Conservation (phyloP, 2,888 invertebrate species). For the Odontothrips loti region DNA sequence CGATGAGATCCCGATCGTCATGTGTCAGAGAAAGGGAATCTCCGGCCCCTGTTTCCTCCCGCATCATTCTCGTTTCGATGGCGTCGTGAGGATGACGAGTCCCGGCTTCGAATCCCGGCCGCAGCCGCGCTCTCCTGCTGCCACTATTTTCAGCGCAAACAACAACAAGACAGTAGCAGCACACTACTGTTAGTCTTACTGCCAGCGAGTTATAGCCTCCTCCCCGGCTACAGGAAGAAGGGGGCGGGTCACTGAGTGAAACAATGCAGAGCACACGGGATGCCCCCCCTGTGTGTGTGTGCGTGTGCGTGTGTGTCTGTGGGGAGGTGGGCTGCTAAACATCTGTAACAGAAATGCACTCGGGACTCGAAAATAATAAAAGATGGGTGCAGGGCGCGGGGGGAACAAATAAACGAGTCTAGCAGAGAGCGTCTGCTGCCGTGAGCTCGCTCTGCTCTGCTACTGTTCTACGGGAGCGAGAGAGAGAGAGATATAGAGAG, state of each 20-base stretch:
- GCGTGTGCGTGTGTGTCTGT: not conserved
- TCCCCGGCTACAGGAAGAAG: not conserved
- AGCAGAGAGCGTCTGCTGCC: not conserved
- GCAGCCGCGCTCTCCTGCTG: not conserved
- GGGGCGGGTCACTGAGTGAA: not conserved
- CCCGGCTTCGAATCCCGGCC: not conserved
- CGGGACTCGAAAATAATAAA: slow-evolving; percentile 9
- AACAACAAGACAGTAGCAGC: not conserved
- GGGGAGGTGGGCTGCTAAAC: not conserved
- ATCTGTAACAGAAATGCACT: slow-evolving; percentile 19
- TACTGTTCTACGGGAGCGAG: not conserved
- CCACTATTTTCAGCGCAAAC: not conserved
- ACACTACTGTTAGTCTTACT: too few species aligned
- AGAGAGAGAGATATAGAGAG: not conserved
- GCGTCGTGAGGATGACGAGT: too few species aligned
- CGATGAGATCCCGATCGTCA: too few species aligned
- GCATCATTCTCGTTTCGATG: too few species aligned
- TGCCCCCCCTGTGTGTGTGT: too few species aligned
- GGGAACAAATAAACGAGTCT: slow-evolving; percentile 10
- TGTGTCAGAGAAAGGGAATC: too few species aligned
- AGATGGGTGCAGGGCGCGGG: not conserved
- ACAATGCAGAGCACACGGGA: not conserved
- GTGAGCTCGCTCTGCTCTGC: not conserved
- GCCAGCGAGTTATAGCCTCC: too few species aligned
- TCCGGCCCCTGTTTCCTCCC: too few species aligned